Base-by-base conservation (phyloP, 2,113 vertebrate species). In the Lasiurus cinereus region DNA sequence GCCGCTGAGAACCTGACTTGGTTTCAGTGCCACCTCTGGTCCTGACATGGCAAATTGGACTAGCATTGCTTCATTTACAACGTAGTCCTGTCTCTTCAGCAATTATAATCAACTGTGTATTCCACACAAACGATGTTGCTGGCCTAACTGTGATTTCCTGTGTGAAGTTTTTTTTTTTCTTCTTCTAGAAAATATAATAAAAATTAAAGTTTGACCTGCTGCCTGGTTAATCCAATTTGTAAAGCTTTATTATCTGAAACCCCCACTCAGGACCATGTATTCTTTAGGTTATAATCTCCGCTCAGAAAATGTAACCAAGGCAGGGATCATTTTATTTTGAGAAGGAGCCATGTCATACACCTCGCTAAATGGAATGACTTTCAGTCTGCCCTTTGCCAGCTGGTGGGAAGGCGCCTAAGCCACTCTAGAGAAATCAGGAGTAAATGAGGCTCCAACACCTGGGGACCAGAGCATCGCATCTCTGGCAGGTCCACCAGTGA, bases 201-300 rank as follows among this genome's bases (percentile, higher is more conserved):
- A 90, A 89, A 80, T 82, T 79, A 52, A 79, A 95, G 66, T 77
- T 24, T 88, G 62, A 73, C 1, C 19, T 88, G 79, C 5, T 7
- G 36, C 0, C 24, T 87, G 89, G 31, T 21, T 78, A 50, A 90
- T 43, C 27, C 52, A 93, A 92, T 50, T 88, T 70, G 10, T 67
- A 90, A 87, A 89, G 56, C 46, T 91, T 69, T 78, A 76, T 83
- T 79, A 70, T 64, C 93, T 88, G 66, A 77, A 97, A 90, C 90
- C 22, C 76, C 56, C 36, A 64, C 70, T 86, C 67, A 78, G 77
- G 80, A 93, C 39, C 59, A 92, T 77, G 64, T n/a, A 69, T 80
- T 96, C 93, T 88, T 90, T 82, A 59, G 31, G 11, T 78, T 82
- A 78, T 33, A 93, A 78, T 52, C 67, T 94, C 87, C 56, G 73